Conservation (phyloP, 2,113 vertebrate genomes). For the Nothobranchius kuhntae region DNA sequence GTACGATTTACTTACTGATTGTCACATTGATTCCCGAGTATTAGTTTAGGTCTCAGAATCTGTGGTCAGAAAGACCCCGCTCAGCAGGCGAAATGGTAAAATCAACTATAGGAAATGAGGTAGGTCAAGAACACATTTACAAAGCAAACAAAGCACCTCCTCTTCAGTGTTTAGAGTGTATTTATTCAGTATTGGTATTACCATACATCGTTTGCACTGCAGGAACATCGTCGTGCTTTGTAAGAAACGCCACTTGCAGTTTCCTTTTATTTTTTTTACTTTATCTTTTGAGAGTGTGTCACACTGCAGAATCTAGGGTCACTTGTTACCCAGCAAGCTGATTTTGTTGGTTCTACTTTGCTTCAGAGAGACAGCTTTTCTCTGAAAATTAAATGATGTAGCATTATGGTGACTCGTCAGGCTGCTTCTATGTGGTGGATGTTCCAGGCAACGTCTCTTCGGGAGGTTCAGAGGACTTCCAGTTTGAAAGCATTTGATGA, state of each 20-base stretch:
- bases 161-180: not conserved
- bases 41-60: slow-evolving; percentile 13
- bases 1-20: slow-evolving; percentile 7
- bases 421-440: not conserved
- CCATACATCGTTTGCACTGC: not conserved
- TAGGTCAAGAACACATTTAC: slow-evolving; percentile 17
- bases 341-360: not conserved
- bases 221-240: not conserved
- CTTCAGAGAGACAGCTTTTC: not conserved
- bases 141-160: slow-evolving; percentile 6
- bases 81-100: not conserved
- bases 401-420: not conserved
- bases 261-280: not conserved
- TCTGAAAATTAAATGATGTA: not conserved
- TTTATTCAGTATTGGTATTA: not conserved
- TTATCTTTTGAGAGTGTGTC: not conserved
- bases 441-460: not conserved
- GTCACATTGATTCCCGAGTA: slow-evolving; percentile 8
- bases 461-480: not conserved
- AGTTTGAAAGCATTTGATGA: not conserved
- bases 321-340: not conserved
- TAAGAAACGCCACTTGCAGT: not conserved
- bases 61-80: slow-evolving; percentile 21
- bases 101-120: slow-evolving; percentile 2
- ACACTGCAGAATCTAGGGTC: not conserved